These are phyloP conservation scores for Carlito syrichta DNA, from an alignment of 2,113 vertebrate species.

Conservation along the genomic window DNA sequence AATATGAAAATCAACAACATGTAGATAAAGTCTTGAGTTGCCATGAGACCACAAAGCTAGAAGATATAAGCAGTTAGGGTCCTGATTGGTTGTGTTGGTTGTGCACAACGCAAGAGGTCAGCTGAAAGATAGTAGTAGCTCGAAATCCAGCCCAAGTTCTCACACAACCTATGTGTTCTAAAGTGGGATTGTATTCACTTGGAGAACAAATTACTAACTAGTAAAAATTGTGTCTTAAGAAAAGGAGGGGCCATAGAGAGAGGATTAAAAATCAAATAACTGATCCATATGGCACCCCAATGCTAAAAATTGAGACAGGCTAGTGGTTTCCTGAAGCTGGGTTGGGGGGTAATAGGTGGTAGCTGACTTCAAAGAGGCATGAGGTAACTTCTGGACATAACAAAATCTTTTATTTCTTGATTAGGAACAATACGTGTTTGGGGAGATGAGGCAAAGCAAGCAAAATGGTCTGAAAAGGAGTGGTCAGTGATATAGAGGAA, in stretches of 20 bases:
- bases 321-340: not conserved
- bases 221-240: not conserved
- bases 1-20: not conserved
- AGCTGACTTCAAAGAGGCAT: not conserved
- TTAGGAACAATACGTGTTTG: not conserved
- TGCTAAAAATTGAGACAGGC: not conserved
- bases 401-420: not conserved
- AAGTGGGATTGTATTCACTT: not conserved
- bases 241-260: not conserved
- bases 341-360: not conserved
- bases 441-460: not conserved
- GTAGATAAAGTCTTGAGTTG: not conserved
- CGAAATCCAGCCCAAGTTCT: not conserved
- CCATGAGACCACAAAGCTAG: not conserved
- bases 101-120: not conserved
- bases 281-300: not conserved
- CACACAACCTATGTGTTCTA: not conserved
- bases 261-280: not conserved
- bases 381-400: not conserved
- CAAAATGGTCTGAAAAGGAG: not conserved
- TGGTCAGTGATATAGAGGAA: rapidly evolving
- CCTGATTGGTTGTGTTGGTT: not conserved
- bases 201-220: not conserved
- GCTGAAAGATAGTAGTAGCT: not conserved
- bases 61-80: rapidly evolving